Evolutionary conservation across 2,888 invertebrate genomes (phyloP).

Genomic region (Epiblema foenella): DNA sequence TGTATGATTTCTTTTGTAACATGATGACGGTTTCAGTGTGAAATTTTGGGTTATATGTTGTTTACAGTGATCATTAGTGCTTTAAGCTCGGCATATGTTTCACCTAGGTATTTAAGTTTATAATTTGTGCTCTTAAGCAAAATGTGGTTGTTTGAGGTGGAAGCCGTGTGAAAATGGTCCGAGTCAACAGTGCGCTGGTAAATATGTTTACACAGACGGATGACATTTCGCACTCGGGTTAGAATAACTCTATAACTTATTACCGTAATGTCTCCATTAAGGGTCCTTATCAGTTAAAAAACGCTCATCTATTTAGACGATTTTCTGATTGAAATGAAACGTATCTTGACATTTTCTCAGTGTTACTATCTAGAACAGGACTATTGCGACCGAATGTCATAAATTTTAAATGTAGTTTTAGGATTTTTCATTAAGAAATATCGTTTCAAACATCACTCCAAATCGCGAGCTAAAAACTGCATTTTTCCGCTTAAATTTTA

Average conservation of each 20-base stretch:
- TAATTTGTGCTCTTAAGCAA: constrained; percentile 45
- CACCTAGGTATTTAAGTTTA: constrained; percentile 27
- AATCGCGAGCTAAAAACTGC: too few species aligned
- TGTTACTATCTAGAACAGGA: too few species aligned
- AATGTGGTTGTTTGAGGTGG: constrained; percentile 44
- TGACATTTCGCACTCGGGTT: constrained; percentile 53
- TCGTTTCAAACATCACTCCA: too few species aligned
- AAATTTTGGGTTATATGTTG: constrained; percentile 47
- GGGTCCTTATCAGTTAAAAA: too few species aligned
- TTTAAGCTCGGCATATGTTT: constrained; percentile 26
- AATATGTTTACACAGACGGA: constrained; percentile 54
- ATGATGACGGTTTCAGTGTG: constrained; percentile 44
- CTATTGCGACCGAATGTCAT: too few species aligned
- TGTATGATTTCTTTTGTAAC: constrained; percentile 43
- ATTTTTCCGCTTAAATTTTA: too few species aligned
- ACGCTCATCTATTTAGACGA: too few species aligned
- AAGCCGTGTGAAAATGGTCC: constrained; percentile 53
- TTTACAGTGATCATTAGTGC: constrained; percentile 36
- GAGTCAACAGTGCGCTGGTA: constrained; percentile 46
- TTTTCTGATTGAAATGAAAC: too few species aligned
- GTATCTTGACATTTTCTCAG: too few species aligned
- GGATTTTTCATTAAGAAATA: too few species aligned
- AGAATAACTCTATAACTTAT: background rate
- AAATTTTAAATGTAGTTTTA: too few species aligned
- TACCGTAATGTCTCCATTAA: background rate